Evolutionary conservation across 2,888 invertebrate genomes (phyloP), one percentile per base, ranked within the genome.

Genomic region (Lathronympha strigana): DNA sequence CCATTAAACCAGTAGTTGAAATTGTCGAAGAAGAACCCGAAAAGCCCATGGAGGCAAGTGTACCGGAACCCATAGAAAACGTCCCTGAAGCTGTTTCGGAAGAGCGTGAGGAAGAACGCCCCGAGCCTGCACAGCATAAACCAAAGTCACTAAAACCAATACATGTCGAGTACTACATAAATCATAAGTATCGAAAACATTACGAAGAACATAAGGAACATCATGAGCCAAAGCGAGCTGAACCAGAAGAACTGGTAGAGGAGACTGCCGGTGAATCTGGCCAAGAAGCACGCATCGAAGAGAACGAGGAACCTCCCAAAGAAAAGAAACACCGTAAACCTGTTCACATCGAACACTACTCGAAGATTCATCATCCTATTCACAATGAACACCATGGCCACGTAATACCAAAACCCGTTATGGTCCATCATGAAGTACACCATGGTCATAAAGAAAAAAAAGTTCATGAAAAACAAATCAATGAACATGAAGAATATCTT

Each of bases 381-480:
- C 43, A 50, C 21, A 51, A 64, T 33, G 50, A 50, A 23, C 57
- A 58, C 23, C 45, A 64, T 23, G 50, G 15, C 17, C 58, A 58
- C 33, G 50, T 51, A 50, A 36, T 9, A 54, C 25, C 31, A n/a
- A 45, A 54, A 23, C 36, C 21, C n/a, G n/a, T 38, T 23, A 1
- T 38, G 2, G 9, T 31, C 5, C 21, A 57, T n/a, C 25, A 28
- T 13, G 55, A 55, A 38, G 25, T 17, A 53, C 25, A 5, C 6
- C 19, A 11, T 4, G 21, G 45, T 21, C 11, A 21, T 6, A 9
- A 49, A 11, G 72, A 75, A 69, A 76, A 80, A 63, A 73, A 75
- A 38, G 76, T 74, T 23, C 68, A 69, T 1, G 38, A 40, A 9
- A 69, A 76, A 55, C 73, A 79, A n/a, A n/a, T n/a, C n/a, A n/a